Evolutionary conservation across 30 jellyfish, hydroid and myxozoan species (phyloP), one percentile per base, ranked within the genome.

Genomic region (Aurelia aurita complex sp. Pacific): DNA sequence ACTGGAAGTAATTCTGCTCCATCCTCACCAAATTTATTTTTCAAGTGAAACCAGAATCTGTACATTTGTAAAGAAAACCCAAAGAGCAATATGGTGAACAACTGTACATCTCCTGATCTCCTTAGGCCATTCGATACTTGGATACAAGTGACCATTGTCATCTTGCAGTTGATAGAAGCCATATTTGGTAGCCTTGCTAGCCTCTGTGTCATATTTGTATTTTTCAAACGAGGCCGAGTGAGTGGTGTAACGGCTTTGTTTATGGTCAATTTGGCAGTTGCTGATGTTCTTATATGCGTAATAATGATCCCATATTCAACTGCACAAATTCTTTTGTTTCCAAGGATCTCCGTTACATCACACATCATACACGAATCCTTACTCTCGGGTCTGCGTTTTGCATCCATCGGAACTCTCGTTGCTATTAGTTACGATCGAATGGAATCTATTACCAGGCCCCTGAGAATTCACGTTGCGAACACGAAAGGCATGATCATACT

Each of bases 381-480:
- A 14, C 92, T 83, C 4, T 83, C 92, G 19, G 92, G 92, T 42
- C 92, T 83, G 68, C 76, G 92, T n/a, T 83, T 83, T 75, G 68
- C 82, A 18, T 83, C 92, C 2, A 62, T 83, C 67, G 85, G 78
- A 13, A 83, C 92, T 4, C 92, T 83, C 43, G 85, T 55, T 71
- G 92, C 92, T 40, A 83, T 83, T 1, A 83, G 92, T 23, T 72
- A 72, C 69, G 92, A 83, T 40, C 68, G 92, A 50, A 83, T 83
- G 92, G 86, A 72, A 62, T 83, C 92, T 18, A 85, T 76, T 38
- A 70, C 85, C 64, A 70, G 92, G 59, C 92, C 92, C 16, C 75
- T 83, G 34, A 73, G 92, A 23, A 38, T 69, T 43, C 85, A 65
- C 40, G 76, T 55, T 33, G 10, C 80, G 8, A 64, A 64, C 54